A percentile compares a stretch with the other conserved stretches of the same genome.
These are phyloP conservation scores for Luscinia megarhynchos DNA, from an alignment of 2,797 vertebrate species.

Conservation along the genomic window DNA sequence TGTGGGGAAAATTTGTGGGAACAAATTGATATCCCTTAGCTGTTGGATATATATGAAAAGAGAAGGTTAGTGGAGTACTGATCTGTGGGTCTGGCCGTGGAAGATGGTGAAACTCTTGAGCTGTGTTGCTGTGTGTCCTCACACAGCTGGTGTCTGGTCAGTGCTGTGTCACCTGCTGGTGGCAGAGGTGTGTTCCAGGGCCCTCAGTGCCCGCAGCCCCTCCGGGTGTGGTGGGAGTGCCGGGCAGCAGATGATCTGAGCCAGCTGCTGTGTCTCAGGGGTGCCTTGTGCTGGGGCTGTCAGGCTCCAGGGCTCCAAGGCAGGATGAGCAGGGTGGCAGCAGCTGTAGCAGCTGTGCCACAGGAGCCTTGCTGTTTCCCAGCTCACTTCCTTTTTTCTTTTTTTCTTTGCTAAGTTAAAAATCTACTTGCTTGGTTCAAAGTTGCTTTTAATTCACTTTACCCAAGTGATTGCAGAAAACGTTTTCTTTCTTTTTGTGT, in stretches of 20 bases:
- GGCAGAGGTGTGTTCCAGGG: background rate
- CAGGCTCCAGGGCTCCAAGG: background rate
- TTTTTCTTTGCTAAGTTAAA: background rate
- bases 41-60: background rate
- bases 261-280: background rate
- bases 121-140: background rate
- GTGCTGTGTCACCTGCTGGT: background rate
- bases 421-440: background rate
- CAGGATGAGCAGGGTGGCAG: background rate
- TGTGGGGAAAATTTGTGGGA: background rate
- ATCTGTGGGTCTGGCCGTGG: background rate
- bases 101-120: background rate
- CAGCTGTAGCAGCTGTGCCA: background rate
- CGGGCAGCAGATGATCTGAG: background rate
- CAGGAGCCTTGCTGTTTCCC: background rate
- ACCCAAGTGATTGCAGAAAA: background rate
- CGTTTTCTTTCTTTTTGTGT: background rate
- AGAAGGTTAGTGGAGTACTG: background rate
- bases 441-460: background rate
- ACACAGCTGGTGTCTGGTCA: background rate
- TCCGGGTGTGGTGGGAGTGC: background rate
- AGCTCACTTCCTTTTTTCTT: background rate
- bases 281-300: background rate
- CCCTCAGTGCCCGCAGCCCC: background rate
- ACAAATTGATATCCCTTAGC: background rate